Conservation (phyloP, 1,140 invertebrate genomes). For the Mamestra configurata region DNA sequence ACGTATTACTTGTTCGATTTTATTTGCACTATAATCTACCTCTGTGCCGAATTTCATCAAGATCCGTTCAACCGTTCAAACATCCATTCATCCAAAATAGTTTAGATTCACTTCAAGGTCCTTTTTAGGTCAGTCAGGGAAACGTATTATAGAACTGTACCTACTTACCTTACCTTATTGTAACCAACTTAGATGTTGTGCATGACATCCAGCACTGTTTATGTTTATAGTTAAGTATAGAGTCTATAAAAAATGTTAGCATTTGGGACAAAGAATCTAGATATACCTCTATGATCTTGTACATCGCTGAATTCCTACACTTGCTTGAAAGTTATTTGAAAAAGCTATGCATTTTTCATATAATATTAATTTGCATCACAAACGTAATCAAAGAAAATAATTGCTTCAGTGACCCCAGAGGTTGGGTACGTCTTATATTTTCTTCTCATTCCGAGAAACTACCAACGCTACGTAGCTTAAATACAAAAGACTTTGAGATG, state of each 20-base stretch:
- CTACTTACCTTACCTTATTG: too few species aligned
- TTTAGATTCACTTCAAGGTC: background rate
- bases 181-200: too few species aligned
- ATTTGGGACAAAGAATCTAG: too few species aligned
- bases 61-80: too few species aligned
- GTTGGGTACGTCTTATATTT: constrained; percentile 1
- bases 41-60: too few species aligned
- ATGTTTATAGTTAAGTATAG: too few species aligned
- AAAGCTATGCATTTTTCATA: background rate
- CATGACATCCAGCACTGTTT: too few species aligned
- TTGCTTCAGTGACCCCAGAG: background rate
- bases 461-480: constrained; percentile 4
- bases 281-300: background rate
- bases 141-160: too few species aligned
- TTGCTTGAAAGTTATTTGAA: background rate
- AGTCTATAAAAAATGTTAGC: too few species aligned
- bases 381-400: constrained; percentile 12
- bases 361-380: background rate
- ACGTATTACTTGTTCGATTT: too few species aligned
- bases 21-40: too few species aligned
- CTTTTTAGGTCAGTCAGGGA: background rate
- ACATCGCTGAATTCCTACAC: background rate
- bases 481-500: constrained; percentile 28
- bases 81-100: too few species aligned
- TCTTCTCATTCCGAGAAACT: background rate